phyloP scores from a whole-genome alignment of 1,140 invertebrate species.

The Eumeta japonica region DNA sequence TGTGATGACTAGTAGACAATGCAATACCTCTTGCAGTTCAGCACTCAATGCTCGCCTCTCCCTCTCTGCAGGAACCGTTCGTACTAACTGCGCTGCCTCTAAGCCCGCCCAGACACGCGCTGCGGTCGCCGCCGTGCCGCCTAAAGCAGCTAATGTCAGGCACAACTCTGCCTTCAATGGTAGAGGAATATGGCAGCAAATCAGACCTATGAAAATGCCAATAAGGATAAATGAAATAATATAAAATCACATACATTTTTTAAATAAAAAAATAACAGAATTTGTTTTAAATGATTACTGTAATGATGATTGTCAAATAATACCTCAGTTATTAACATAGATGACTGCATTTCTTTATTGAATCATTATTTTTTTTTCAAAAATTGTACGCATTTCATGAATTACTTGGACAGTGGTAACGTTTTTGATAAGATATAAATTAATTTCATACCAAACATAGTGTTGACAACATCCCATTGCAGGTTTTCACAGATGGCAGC shows the following conservation, averaged over 20 bases:
- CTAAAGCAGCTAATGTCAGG: slow-evolving; percentile 72
- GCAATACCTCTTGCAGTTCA: slow-evolving; percentile 61
- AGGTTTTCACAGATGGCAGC: slow-evolving; percentile 82
- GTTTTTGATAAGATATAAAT: too few species aligned
- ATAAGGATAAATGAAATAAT: too few species aligned
- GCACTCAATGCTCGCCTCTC: slow-evolving; percentile 69
- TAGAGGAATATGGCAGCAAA: slow-evolving; percentile 83
- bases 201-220: slow-evolving; percentile 60
- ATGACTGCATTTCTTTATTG: too few species aligned
- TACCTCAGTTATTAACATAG: background rate
- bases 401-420: too few species aligned
- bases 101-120: slow-evolving; percentile 81
- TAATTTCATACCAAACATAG: slow-evolving; percentile 64
- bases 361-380: too few species aligned
- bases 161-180: slow-evolving; percentile 82
- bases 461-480: slow-evolving; percentile 77
- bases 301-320: background rate
- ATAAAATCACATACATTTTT: too few species aligned
- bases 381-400: too few species aligned
- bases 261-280: too few species aligned
- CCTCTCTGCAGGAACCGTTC: slow-evolving; percentile 64
- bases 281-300: background rate
- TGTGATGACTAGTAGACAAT: too few species aligned
- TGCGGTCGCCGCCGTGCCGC: slow-evolving; percentile 72
- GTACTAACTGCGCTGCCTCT: slow-evolving; percentile 81